Conservation (phyloP, 2,888 invertebrate genomes). For the Lepas anatifera region DNA sequence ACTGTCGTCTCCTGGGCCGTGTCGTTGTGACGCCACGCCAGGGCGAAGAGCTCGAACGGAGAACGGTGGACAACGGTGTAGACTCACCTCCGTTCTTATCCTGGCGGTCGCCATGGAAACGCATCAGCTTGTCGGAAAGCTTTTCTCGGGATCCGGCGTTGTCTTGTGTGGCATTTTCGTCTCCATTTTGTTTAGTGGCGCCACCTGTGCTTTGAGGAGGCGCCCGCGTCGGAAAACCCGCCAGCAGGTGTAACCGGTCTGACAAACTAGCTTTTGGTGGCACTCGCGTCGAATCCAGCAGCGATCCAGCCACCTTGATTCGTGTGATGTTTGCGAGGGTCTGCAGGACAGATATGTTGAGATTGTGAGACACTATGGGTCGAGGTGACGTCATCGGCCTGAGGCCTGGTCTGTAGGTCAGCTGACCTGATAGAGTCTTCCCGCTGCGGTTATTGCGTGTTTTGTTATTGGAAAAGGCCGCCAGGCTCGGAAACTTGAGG, state of each 20-base stretch:
- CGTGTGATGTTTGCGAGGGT: slow-evolving; percentile 1
- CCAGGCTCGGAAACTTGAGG: not conserved
- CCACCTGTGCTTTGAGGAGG: not conserved
- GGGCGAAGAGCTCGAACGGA: no score
- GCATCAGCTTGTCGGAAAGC: slow-evolving; percentile 9
- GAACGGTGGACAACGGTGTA: not conserved
- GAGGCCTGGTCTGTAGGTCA: not conserved
- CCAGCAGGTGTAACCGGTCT: not conserved
- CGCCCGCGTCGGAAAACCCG: not conserved
- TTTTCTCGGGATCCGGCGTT: not conserved
- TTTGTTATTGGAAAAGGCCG: not conserved
- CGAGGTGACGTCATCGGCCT: not conserved
- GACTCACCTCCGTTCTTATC: not conserved
- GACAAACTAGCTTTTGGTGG: not conserved
- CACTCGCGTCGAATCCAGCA: not conserved
- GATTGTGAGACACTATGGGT: not conserved
- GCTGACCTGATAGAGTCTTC: not conserved
- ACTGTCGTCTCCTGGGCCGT: no score
- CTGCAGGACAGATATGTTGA: not conserved
- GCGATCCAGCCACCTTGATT: not conserved
- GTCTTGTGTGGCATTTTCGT: no score
- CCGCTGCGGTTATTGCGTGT: not conserved
- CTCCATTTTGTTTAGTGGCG: no score
- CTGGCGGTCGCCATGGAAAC: not conserved
- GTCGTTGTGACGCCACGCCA: no score